Base-by-base conservation (phyloP, 37 sponge, comb jelly and placozoan genomes). In the Petrosia ficiformis region DNA sequence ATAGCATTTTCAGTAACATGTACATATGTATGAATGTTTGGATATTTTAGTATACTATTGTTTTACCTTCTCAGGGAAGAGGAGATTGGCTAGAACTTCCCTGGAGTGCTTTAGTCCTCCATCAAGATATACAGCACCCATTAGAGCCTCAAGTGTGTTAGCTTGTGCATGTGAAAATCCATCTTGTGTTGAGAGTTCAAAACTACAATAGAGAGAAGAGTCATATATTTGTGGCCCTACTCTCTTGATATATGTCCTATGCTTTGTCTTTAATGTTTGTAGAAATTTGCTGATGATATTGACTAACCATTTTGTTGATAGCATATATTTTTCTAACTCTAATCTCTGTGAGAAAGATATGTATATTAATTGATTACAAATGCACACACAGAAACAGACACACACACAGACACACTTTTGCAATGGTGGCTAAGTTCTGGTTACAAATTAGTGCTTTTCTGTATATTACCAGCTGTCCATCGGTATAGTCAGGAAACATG, bases 121-220 rank as follows among this genome's bases (percentile, higher is more conserved):
- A 43, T 91, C 92, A n/a, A 82, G 44, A 57, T 61, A 86, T 43
- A 91, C 77, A 10, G 92, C 89, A 28, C 89, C 90, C 31, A 89
- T 44, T 2, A 89, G 4, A 3, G 90, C 81, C 42, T 89, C 90
- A 3, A 89, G 34, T 33, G 66, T 71, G 42, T 89, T 84, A 37
- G 81, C 81, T 10, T 21, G 19, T 11, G 42, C 39, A 42, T 84
- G 90, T 14, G n/a, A 11, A 31, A 68, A 6, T 42, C 67, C 40
- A 2, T 11, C 38, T 41, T 42, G 44, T 2, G 63, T 21, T 59
- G 26, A 26, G 25, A 26, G 6, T n/a, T 63, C 26, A n/a, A 8
- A 26, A 30, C 6, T 26, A 6, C 31, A 63, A 11, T 30, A 63
- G 65, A 16, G 8, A 11, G 31, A 29, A 63, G 31, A 21, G n/a